Base-by-base conservation (phyloP, 2,113 vertebrate genomes). In the Megaceryle maxima region DNA sequence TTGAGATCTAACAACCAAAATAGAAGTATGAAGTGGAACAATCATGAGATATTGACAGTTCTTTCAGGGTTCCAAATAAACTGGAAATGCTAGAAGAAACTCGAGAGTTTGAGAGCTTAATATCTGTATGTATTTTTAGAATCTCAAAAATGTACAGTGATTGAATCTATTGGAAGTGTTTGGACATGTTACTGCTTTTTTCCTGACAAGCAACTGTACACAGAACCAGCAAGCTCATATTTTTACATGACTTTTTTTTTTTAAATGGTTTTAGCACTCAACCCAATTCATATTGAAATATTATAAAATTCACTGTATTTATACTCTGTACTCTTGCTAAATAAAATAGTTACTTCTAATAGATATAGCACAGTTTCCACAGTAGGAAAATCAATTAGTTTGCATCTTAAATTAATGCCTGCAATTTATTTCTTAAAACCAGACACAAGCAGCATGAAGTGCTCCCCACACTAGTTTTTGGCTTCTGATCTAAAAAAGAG, bases 1-100 rank as follows among this genome's bases (percentile, higher is more conserved):
- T 70, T 99, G 99, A 98, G 99, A 99, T 82, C 99, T 99, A 95
- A 66, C 94, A 26, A 91, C 19, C 87, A 69, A 96, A 69, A 92
- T 0, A 78, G 51, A 95, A 92, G 68, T 33, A 91, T n/a, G 22
- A 75, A 59, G 46, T 18, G 25, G 16, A 92, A 83, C 2, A 21
- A 83, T 35, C 10, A 87, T 16, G 75, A 93, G 59, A 81, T 57
- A 95, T 26, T 89, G 33, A 76, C 94, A 95, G 17, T 6, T 88
- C 39, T 89, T 74, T 41, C 14, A 82, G 18, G 39, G 79, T 3
- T 91, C 44, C 29, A 88, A 68, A 73, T 46, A 88, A 77, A 76
- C 29, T 35, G 31, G 67, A 92, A 87, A 50, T 1, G 4, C 43
- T 59, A 72, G 33, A 82, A 74, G 51, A 88, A 84, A 55, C 12